Conservation (phyloP, 2,113 vertebrate species). For the Brachyhypopomus gauderio region DNA sequence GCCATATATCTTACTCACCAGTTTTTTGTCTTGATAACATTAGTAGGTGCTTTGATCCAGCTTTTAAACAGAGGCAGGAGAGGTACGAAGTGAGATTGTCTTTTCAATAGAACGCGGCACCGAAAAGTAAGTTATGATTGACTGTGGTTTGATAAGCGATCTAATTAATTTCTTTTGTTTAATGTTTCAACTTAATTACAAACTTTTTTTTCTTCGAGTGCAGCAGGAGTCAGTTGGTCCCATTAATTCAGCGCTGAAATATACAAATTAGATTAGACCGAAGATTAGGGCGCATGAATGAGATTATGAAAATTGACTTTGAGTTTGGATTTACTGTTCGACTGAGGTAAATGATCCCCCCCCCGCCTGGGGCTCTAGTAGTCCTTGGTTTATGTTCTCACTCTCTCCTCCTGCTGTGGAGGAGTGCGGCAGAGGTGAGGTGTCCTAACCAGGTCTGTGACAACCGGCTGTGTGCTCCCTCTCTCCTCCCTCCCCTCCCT, state of each 20-base stretch:
- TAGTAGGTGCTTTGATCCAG: conserved; percentile 38
- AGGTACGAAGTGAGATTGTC: conserved; percentile 50
- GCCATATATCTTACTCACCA: conserved; percentile 32
- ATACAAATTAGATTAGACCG: conserved; percentile 57
- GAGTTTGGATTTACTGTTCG: conserved; percentile 68
- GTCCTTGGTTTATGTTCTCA: conserved; percentile 48
- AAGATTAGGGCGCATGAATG: conserved; percentile 69
- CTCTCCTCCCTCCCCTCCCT: not conserved
- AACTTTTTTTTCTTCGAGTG: conserved; percentile 46
- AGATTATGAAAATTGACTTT: conserved; percentile 71
- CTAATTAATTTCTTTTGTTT: conserved; percentile 76
- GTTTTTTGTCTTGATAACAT: conserved; percentile 54
- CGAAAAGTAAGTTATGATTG: conserved; percentile 58
- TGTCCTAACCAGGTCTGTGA: conserved; percentile 29
- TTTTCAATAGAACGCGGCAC: conserved; percentile 37
- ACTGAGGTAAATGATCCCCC: conserved; percentile 57
- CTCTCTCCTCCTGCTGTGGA: conserved; percentile 6
- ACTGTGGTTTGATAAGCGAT: conserved; percentile 72
- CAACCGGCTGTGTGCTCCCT: not conserved
- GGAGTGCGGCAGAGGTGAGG: not conserved
- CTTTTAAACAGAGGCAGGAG: conserved; percentile 35
- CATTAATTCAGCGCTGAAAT: conserved; percentile 66
- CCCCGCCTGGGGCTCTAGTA: conserved; percentile 33
- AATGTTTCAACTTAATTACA: conserved; percentile 70
- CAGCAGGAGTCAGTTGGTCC: conserved; percentile 57